Conservation (phyloP, 2,797 vertebrate genomes). For the Alauda arvensis region DNA sequence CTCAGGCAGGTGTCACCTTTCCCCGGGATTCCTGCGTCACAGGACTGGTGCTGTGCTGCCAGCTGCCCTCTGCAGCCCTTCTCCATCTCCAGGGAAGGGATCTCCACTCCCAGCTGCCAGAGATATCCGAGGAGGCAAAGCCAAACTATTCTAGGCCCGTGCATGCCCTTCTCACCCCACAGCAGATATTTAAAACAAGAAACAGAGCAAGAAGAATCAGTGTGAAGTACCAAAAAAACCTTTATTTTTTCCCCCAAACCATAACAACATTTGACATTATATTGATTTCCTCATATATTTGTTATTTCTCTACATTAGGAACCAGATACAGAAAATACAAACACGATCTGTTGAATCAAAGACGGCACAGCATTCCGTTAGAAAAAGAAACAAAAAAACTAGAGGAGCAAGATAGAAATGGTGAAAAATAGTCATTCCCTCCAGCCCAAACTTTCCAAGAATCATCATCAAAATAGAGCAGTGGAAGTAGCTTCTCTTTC, state of each 20-base stretch:
- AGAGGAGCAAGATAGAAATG: constrained; percentile 58
- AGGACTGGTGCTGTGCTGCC: background rate
- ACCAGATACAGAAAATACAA: constrained; percentile 74
- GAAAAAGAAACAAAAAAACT: constrained; percentile 62
- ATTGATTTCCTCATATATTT: constrained; percentile 73
- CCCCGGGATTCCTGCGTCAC: background rate
- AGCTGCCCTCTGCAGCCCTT: background rate
- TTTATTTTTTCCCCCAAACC: constrained; percentile 73
- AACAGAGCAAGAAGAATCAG: background rate
- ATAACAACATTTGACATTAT: constrained; percentile 71
- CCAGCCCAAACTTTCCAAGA: constrained; percentile 57
- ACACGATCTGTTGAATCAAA: constrained; percentile 68
- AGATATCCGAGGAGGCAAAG: background rate
- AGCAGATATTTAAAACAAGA: background rate
- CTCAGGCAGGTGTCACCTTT: background rate
- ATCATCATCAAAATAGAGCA: constrained; percentile 64
- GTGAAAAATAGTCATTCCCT: constrained; percentile 55
- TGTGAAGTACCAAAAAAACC: constrained; percentile 58
- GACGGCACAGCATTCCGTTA: constrained; percentile 69
- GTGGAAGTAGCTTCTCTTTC: constrained; percentile 59
- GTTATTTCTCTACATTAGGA: constrained; percentile 78
- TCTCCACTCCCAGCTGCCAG: background rate
- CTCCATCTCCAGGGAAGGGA: background rate
- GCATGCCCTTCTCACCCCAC: background rate
- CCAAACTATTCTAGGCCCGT: background rate